Percentiles rank a stretch among this genome's conserved stretches.
These are phyloP conservation scores for Sus scrofa DNA, from an alignment of 2,113 vertebrate species.

Conservation along the genomic window DNA sequence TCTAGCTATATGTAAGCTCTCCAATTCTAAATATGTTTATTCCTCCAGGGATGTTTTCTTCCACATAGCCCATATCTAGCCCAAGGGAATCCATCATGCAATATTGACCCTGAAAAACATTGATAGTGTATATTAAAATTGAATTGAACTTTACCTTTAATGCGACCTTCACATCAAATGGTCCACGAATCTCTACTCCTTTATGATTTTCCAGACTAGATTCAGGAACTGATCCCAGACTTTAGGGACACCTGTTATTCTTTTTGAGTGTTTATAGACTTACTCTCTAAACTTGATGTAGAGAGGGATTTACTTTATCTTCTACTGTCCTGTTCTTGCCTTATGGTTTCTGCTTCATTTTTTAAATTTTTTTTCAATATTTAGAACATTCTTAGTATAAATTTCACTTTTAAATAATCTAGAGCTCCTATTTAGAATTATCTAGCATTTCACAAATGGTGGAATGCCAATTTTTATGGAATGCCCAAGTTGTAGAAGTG, in stretches of 20 bases:
- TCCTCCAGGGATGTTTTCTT: background rate
- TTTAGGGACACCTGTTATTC: background rate
- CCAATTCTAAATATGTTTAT: background rate
- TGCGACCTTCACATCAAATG: background rate
- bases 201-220: background rate
- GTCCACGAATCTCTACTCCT: background rate
- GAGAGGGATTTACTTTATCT: background rate
- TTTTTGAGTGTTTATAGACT: background rate
- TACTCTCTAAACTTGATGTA: background rate
- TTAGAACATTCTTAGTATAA: background rate
- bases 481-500: background rate
- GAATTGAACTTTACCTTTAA: background rate
- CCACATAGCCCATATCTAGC: background rate
- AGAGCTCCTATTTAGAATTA: background rate
- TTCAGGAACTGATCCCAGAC: background rate
- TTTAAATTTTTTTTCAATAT: background rate
- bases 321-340: background rate
- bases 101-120: background rate
- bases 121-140: background rate
- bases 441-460: background rate
- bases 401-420: background rate
- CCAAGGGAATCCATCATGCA: background rate
- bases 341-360: background rate
- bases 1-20: background rate
- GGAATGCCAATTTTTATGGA: background rate